Conservation (phyloP, 2,113 vertebrate species). For the Ammodytes marinus region DNA sequence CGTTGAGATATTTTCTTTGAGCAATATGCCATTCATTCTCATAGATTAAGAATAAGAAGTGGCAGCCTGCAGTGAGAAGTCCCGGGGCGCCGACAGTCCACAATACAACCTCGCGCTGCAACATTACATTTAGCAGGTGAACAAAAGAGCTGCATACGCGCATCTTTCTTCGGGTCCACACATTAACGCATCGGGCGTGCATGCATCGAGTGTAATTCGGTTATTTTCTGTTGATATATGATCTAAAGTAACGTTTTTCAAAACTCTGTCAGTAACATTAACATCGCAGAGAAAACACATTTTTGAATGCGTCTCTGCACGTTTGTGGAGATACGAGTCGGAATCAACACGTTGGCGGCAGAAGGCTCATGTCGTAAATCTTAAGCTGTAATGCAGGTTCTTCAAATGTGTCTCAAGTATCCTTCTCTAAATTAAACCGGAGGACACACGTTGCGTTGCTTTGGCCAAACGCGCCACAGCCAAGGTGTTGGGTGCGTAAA, state of each 20-base stretch:
- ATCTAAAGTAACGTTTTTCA: neutral
- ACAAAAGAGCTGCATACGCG: slow-evolving; percentile 20
- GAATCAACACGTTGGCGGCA: neutral
- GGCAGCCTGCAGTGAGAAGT: slow-evolving; percentile 16
- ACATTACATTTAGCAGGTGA: neutral
- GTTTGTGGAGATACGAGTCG: neutral
- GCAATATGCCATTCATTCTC: neutral
- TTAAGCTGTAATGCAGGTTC: neutral
- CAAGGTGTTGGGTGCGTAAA: neutral
- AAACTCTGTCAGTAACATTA: neutral
- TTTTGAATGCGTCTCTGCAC: neutral
- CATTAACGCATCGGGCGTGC: neutral
- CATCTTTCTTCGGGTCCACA: neutral
- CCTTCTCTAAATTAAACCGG: neutral
- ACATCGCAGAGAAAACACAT: neutral
- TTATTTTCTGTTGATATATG: neutral
- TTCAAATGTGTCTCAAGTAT: neutral
- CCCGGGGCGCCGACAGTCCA: neutral
- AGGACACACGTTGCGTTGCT: neutral
- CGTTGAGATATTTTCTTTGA: neutral
- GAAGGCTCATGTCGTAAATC: neutral
- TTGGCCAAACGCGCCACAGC: neutral
- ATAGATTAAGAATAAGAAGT: neutral
- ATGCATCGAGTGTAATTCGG: neutral
- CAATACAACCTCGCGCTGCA: neutral